Evolutionary conservation across 2,888 invertebrate genomes (phyloP), one percentile per base, ranked within the genome.

Genomic region (Pollenia amentaria): DNA sequence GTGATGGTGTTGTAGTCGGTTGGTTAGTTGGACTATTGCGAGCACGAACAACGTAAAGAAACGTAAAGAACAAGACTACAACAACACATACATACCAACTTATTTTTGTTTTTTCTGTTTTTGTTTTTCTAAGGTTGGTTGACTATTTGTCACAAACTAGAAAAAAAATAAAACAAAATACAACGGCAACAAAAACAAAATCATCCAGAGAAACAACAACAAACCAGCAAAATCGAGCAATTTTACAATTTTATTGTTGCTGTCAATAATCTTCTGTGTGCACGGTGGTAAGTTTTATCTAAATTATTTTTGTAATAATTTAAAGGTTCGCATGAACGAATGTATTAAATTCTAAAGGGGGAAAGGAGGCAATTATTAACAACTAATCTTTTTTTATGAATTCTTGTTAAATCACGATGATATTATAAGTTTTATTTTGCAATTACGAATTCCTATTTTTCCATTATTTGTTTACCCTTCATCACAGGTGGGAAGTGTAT

Each of bases 141-240:
- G 64, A 48, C 44, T 78, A 78, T 78, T 78, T 84, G 78, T 84
- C 65, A 81, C 73, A 70, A 76, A 64, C 55, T 57, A 16, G 51
- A 51, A 64, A 62, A 9, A 51, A 55, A 38, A 69, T 14, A 12
- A 51, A 51, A 44, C 18, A 21, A 10, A 18, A 18, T 12, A 62
- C 51, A 60, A 40, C 46, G 64, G 44, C n/a, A 48, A 82, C 60
- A 76, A 29, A 16, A 62, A 60, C 16, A 48, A 57, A 1, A 48
- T 14, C 21, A 51, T 44, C 42, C 42, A 51, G 7, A 14, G 62
- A 38, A 62, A 73, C 10, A 16, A 67, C 46, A 67, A 60, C 42
- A 75, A 81, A 65, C 53, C 21, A 18, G 53, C 64, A 38, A 81
- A 67, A 48, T 38, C 18, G 12, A 65, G 46, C 55, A 21, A 42